A percentile compares a stretch with the other conserved stretches of the same genome.
Evolutionary conservation across 2,888 invertebrate species (phyloP).

Genomic region (Tipula helvola): DNA sequence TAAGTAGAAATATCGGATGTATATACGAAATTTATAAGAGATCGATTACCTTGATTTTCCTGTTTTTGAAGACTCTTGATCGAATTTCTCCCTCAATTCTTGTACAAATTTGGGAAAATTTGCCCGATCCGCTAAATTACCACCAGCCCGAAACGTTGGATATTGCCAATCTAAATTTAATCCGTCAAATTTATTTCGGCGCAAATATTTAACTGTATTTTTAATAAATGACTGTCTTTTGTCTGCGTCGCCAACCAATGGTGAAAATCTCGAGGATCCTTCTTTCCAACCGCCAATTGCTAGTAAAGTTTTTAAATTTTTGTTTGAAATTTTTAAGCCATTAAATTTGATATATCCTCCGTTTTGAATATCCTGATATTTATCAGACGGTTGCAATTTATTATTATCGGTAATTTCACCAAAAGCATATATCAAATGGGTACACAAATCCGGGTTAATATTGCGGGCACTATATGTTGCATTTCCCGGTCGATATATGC

Average conservation of each 20-base stretch:
- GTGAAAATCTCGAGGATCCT: conserved; percentile 50
- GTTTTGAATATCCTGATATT: conserved; percentile 91
- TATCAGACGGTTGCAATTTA: conserved; percentile 82
- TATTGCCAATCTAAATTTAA: conserved; percentile 81
- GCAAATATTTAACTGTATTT: conserved; percentile 71
- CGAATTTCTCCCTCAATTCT: conserved; percentile 56
- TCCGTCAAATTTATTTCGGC: conserved; percentile 88
- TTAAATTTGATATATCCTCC: conserved; percentile 91
- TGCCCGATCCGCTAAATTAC: conserved; percentile 66
- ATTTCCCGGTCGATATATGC: conserved; percentile 64
- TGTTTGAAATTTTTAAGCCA: conserved; percentile 85
- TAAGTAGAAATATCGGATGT: conserved; percentile 21
- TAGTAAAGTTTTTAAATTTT: conserved; percentile 75
- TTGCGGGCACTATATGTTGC: conserved; percentile 88
- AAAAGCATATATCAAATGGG: conserved; percentile 86
- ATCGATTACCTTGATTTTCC: conserved; percentile 52
- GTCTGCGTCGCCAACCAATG: conserved; percentile 70
- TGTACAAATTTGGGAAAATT: conserved; percentile 80
- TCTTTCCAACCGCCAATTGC: conserved; percentile 61
- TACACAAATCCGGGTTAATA: conserved; percentile 88
- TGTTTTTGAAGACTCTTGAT: too few relatives aligned
- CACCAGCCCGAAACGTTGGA: conserved; percentile 42
- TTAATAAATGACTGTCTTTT: conserved; percentile 68
- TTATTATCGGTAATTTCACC: conserved; percentile 87
- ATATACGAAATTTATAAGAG: conserved; percentile 66